phyloP scores from a whole-genome alignment of 2,113 vertebrate species.

The Colossoma macropomum region DNA sequence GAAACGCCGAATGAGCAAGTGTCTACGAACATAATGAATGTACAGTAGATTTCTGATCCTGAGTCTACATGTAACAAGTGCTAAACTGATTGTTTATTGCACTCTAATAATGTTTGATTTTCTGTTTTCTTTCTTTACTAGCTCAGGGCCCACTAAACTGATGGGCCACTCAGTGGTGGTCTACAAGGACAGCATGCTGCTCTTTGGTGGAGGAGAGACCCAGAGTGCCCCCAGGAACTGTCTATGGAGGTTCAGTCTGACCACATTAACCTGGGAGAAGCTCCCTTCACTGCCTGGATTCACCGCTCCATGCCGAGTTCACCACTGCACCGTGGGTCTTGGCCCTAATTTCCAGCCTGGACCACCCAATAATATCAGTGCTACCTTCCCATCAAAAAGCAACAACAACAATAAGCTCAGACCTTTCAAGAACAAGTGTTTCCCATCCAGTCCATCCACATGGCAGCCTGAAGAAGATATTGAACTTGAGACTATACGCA shows the following conservation, averaged over 20 bases:
- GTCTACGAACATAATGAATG: too few relatives aligned
- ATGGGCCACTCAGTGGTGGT: conserved; percentile 82
- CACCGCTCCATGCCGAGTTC: conserved; percentile 72
- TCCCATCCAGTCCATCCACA: conserved; percentile 50
- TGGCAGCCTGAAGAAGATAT: conserved; percentile 66
- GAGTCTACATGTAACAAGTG: too few relatives aligned
- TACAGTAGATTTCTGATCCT: too few relatives aligned
- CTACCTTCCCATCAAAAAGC: not conserved
- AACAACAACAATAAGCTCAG: conserved; percentile 49
- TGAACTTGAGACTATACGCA: conserved; percentile 81
- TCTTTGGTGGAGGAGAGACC: conserved; percentile 83
- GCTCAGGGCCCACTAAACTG: conserved; percentile 82
- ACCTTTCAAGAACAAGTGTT: conserved; percentile 76
- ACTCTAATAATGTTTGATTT: not conserved
- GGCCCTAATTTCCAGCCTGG: conserved; percentile 71
- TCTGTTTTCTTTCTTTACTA: conserved; percentile 54
- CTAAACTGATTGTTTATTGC: not conserved
- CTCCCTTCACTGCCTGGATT: conserved; percentile 61
- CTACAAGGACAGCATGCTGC: conserved; percentile 82
- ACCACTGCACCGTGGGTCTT: conserved; percentile 81
- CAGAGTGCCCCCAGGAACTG: conserved; percentile 69
- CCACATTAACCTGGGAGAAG: conserved; percentile 77
- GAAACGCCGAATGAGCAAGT: too few relatives aligned
- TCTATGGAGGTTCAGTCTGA: conserved; percentile 84
- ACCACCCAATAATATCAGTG: not conserved